These are phyloP conservation scores for Myopa testacea DNA, from an alignment of 2,888 invertebrate genomes.

Conservation along the genomic window DNA sequence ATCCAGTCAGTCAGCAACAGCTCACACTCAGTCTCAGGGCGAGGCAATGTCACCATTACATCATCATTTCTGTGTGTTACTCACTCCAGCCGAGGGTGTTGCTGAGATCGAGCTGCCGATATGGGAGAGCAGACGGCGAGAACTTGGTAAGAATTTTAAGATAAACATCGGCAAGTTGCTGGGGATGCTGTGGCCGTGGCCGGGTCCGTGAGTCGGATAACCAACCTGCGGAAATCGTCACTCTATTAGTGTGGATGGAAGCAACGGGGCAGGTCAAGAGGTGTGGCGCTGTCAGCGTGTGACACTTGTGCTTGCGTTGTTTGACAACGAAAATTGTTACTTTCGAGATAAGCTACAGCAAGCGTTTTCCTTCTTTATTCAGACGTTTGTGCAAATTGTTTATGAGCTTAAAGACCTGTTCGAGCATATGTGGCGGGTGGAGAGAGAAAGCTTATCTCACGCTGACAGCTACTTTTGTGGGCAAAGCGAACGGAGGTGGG, in stretches of 20 bases:
- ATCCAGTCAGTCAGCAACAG: too few relatives aligned
- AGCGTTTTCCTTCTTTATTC: background rate
- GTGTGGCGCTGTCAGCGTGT: background rate
- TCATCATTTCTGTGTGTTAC: slow-evolving; percentile 2
- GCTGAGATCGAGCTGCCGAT: background rate
- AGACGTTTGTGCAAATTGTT: slow-evolving; percentile 15
- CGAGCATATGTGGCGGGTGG: background rate
- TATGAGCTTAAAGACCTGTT: background rate
- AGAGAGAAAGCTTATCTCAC: background rate
- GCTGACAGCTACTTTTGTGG: background rate
- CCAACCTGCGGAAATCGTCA: background rate
- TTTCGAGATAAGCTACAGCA: background rate
- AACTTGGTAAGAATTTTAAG: background rate
- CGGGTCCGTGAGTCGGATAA: background rate
- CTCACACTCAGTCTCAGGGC: background rate
- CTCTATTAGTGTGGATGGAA: background rate
- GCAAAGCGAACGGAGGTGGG: background rate
- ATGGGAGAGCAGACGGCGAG: background rate
- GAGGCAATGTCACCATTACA: slow-evolving; percentile 11
- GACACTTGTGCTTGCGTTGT: background rate
- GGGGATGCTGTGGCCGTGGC: background rate
- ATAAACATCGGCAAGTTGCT: background rate
- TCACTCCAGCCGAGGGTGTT: background rate
- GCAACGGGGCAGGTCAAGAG: background rate
- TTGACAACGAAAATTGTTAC: slow-evolving; percentile 14